Conservation (phyloP, 2,888 invertebrate species). For the Trachelus iudaicus region DNA sequence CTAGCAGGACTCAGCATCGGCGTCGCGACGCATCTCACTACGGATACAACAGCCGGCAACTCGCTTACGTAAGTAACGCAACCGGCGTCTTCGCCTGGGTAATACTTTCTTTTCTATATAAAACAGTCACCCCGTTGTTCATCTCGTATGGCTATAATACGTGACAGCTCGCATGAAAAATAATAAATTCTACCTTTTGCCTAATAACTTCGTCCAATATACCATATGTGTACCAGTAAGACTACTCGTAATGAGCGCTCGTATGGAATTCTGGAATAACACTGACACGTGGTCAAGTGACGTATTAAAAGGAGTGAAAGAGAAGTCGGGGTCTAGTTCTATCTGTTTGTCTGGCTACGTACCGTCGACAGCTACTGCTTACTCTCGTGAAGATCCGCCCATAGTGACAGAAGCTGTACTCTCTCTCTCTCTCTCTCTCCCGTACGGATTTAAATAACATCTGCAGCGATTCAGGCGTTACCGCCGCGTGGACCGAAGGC, state of each 20-base stretch:
- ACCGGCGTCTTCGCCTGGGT: not conserved
- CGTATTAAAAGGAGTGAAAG: not conserved
- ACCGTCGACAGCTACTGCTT: not conserved
- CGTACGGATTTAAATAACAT: constrained; percentile 56
- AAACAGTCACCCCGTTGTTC: not conserved
- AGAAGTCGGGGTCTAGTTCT: not conserved
- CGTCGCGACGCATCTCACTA: not conserved
- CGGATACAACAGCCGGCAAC: not conserved
- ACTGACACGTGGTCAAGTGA: not conserved
- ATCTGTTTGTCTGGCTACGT: not conserved
- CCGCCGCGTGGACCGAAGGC: not conserved
- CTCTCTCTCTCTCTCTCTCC: not conserved
- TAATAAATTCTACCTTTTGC: not conserved
- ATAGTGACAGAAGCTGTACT: not conserved
- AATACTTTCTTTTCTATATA: not conserved
- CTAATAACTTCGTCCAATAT: too few relatives aligned
- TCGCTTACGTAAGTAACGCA: not conserved
- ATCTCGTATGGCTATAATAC: not conserved
- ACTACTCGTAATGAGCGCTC: not conserved
- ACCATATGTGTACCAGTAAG: not conserved
- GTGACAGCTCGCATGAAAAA: not conserved
- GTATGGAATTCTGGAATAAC: not conserved
- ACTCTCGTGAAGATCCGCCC: not conserved
- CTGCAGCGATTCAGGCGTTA: constrained; percentile 32
- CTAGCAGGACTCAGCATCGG: not conserved